Percentiles rank a stretch among this genome's conserved stretches.
Evolutionary conservation across 2,797 vertebrate genomes (phyloP).

Genomic region (Hydrophis major): DNA sequence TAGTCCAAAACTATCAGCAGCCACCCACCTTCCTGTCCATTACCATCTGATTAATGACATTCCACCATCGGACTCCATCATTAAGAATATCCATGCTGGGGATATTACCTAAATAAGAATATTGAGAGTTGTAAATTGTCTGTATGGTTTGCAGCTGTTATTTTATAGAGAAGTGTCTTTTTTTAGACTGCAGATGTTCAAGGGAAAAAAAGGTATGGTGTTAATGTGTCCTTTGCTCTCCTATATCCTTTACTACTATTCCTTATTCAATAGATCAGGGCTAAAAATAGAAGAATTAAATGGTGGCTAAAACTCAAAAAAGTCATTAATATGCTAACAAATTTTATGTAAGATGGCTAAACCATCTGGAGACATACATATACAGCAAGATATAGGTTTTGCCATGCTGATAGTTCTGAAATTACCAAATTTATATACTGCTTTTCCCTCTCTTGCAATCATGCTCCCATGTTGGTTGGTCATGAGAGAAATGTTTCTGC

Average conservation of each 20-base stretch:
- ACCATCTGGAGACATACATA: neutral
- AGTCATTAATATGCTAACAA: neutral
- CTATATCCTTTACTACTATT: neutral
- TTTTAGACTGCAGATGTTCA: neutral
- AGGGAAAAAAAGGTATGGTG: neutral
- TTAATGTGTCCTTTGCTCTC: neutral
- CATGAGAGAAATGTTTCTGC: neutral
- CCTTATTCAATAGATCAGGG: neutral
- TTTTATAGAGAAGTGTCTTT: conserved; percentile 21
- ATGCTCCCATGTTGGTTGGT: neutral
- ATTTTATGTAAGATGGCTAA: neutral
- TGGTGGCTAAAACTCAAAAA: neutral
- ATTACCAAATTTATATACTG: neutral
- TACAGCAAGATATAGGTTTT: neutral
- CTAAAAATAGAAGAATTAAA: neutral
- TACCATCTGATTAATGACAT: conserved; percentile 68
- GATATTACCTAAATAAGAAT: conserved; percentile 48
- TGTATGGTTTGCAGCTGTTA: conserved; percentile 46
- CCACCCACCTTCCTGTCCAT: conserved; percentile 74
- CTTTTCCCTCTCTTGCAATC: neutral
- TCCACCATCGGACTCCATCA: conserved; percentile 44
- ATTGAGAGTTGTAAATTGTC: conserved; percentile 53
- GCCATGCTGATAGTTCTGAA: neutral
- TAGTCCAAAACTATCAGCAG: conserved; percentile 79
- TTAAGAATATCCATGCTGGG: conserved; percentile 54